Evolutionary conservation across 2,888 invertebrate species (phyloP).

Genomic region (Xestobium rufovillosum): DNA sequence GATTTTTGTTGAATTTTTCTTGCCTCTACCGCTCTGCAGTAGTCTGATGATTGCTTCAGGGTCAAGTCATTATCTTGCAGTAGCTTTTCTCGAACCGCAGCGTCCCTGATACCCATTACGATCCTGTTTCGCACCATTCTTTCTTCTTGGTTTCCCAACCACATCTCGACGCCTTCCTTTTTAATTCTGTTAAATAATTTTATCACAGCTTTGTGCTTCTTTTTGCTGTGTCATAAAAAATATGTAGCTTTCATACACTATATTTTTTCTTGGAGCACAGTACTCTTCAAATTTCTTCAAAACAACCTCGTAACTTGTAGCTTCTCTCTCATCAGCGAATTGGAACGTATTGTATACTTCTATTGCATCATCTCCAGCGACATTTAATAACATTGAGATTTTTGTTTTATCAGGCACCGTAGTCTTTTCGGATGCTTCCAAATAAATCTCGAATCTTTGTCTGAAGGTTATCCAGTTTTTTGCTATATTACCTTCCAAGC

Average conservation of each 20-base stretch:
- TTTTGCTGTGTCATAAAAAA: constrained; percentile 22
- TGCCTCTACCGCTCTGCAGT: constrained; percentile 18
- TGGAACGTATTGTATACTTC: constrained; percentile 17
- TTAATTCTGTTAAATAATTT: constrained; percentile 21
- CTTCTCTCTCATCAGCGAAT: constrained; percentile 11
- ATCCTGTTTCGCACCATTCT: constrained; percentile 20
- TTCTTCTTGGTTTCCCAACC: constrained; percentile 20
- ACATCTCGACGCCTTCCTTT: constrained; percentile 20
- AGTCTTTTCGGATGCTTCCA: constrained; percentile 15
- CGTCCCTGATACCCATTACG: constrained; percentile 22
- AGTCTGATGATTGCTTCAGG: constrained; percentile 16
- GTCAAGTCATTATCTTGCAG: constrained; percentile 16
- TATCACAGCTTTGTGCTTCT: constrained; percentile 23
- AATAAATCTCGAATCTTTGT: constrained; percentile 16
- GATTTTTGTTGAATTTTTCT: constrained; percentile 15
- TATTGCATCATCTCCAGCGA: constrained; percentile 17
- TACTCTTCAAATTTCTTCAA: too few relatives aligned
- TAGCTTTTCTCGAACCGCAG: constrained; percentile 17
- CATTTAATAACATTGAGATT: constrained; percentile 17
- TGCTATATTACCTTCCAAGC: constrained; percentile 12
- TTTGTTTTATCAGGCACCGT: constrained; percentile 8
- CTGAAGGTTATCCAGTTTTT: constrained; percentile 14
- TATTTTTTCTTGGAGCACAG: too few relatives aligned
- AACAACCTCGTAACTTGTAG: too few relatives aligned
- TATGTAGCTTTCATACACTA: constrained; percentile 19